A percentile compares a stretch with the other conserved stretches of the same genome.
Evolutionary conservation across 92 coral and sea anemone genomes (phyloP).

Genomic region (Montipora capitata): DNA sequence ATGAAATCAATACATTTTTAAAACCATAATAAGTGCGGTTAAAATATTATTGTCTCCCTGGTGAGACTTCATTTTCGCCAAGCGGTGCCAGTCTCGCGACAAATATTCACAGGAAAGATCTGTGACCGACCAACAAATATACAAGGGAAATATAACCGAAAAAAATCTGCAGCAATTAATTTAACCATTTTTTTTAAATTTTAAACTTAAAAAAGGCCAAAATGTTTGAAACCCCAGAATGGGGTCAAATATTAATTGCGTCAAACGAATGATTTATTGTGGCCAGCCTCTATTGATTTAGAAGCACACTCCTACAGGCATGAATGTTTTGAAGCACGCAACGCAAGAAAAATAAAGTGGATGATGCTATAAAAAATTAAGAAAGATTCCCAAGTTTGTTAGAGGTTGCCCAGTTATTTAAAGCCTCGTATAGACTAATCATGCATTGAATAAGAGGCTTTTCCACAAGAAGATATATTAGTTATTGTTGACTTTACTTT

Average conservation of each 20-base stretch:
- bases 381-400: neutral
- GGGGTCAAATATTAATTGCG: slow-evolving; percentile 24
- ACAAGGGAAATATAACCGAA: neutral
- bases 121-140: too few species aligned
- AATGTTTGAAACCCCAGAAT: slow-evolving; percentile 14
- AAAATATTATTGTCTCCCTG: neutral
- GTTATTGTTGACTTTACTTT: slow-evolving; percentile 18
- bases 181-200: neutral
- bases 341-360: slow-evolving; percentile 1
- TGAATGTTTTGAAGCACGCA: slow-evolving; percentile 20
- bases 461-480: neutral
- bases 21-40: slow-evolving; percentile 17
- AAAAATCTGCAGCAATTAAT: too few species aligned
- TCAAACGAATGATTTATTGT: neutral
- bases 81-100: neutral
- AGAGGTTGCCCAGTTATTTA: neutral
- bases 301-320: neutral
- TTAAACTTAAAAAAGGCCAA: neutral
- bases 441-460: slow-evolving; percentile 17
- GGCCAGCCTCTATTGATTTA: slow-evolving; percentile 50
- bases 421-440: slow-evolving; percentile 9
- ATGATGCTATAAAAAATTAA: neutral
- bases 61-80: neutral
- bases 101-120: too few species aligned
- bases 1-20: slow-evolving; percentile 27